phyloP scores from a whole-genome alignment of 64 coral and sea anemone genomes.

The Pocillopora verrucosa region DNA sequence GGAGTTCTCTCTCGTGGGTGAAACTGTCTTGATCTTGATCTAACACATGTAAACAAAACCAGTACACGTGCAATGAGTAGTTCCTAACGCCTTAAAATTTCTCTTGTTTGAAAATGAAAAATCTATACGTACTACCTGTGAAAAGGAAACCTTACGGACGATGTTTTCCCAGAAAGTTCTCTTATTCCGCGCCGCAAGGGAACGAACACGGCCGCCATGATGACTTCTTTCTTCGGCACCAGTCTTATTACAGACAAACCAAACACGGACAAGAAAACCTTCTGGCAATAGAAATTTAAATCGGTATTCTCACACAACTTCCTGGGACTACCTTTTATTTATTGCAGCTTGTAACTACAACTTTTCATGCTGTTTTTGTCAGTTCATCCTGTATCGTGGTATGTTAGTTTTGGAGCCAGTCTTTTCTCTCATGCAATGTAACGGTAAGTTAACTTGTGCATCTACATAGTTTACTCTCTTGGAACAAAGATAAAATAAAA shows the following conservation, averaged over 20 bases:
- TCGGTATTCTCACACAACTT: too few species aligned
- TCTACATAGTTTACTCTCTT: too few species aligned
- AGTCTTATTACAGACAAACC: not conserved
- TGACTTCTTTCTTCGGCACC: not conserved
- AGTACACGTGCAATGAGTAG: not conserved
- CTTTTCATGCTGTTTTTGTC: too few species aligned
- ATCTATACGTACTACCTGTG: not conserved
- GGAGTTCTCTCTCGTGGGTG: not conserved
- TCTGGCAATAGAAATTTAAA: too few species aligned
- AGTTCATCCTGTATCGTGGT: too few species aligned
- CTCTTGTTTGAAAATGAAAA: not conserved
- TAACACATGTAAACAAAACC: not conserved
- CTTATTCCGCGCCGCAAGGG: not conserved
- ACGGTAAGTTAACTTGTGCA: too few species aligned
- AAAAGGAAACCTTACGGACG: not conserved
- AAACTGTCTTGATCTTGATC: conserved; percentile 21
- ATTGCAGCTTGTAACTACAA: too few species aligned
- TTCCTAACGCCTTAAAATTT: not conserved
- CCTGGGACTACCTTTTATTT: too few species aligned
- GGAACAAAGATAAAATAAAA: too few species aligned
- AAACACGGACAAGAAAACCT: not conserved
- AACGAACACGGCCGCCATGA: conserved; percentile 10
- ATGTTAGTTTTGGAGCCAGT: too few species aligned
- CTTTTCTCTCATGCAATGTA: too few species aligned
- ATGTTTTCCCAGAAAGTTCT: not conserved